A percentile compares a stretch with the other conserved stretches of the same genome.
phyloP scores from a whole-genome alignment of 2,797 vertebrate genomes.

The Botia almorhae region DNA sequence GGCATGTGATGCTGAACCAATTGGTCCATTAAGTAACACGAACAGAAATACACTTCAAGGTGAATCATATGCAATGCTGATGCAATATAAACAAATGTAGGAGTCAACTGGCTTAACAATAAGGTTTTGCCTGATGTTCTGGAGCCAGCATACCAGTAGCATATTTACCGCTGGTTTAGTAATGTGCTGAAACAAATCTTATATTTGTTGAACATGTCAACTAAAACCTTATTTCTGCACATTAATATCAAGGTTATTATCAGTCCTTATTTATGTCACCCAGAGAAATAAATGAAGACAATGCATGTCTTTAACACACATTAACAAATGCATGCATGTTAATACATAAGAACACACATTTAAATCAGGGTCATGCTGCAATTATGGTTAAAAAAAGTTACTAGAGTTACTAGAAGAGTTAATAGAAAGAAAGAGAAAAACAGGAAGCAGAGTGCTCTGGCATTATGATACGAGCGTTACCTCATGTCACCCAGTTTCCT shows the following conservation, averaged over 20 bases:
- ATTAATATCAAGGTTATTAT: not conserved
- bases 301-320: not conserved
- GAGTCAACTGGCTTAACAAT: not conserved
- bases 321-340: not conserved
- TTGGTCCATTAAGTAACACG: not conserved
- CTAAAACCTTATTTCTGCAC: too few species aligned
- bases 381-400: not conserved
- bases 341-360: not conserved
- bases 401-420: not conserved
- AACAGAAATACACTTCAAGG: not conserved
- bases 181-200: too few species aligned
- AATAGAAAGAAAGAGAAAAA: constrained; percentile 1
- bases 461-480: constrained; percentile 70
- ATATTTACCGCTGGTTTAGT: too few species aligned
- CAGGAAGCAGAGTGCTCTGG: not conserved
- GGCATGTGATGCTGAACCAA: not conserved
- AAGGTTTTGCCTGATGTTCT: too few species aligned
- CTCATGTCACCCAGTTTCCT: constrained; percentile 94
- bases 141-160: too few species aligned
- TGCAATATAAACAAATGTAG: not conserved
- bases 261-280: not conserved
- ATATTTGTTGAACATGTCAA: too few species aligned
- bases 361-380: not conserved
- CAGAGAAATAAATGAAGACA: not conserved
- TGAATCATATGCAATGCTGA: not conserved